A percentile compares a stretch with the other conserved stretches of the same genome.
Evolutionary conservation across 2,888 invertebrate species (phyloP).

Genomic region (Priocnemis perturbator): DNA sequence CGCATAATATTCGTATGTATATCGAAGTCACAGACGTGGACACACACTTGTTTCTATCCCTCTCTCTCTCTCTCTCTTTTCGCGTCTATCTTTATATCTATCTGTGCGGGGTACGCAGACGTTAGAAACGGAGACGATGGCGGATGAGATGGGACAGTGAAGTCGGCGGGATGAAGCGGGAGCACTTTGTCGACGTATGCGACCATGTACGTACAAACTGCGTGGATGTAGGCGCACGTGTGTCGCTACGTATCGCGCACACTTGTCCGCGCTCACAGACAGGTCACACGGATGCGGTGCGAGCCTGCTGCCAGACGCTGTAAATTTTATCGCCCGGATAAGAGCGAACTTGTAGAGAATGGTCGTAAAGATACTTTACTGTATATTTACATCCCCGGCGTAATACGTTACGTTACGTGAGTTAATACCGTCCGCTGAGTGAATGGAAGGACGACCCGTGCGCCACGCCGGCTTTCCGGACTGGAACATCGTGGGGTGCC

Average conservation of each 20-base stretch:
- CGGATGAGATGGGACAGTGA: constrained; percentile 25
- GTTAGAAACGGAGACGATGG: constrained; percentile 26
- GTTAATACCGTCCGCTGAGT: constrained; percentile 63
- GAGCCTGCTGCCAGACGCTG: constrained; percentile 60
- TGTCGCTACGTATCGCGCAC: background rate
- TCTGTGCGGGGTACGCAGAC: constrained; percentile 18
- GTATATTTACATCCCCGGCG: constrained; percentile 65
- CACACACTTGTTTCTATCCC: too few relatives aligned
- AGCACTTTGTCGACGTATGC: background rate
- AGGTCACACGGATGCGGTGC: constrained; percentile 23
- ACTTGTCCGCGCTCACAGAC: too few relatives aligned
- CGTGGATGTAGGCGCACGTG: background rate
- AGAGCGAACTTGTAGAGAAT: constrained; percentile 65
- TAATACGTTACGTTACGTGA: constrained; percentile 63
- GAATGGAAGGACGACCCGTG: constrained; percentile 55
- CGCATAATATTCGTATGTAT: too few relatives aligned
- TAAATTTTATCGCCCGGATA: constrained; percentile 70
- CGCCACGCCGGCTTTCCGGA: background rate
- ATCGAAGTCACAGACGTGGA: too few relatives aligned
- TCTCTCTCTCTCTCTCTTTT: too few relatives aligned
- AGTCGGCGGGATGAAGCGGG: constrained; percentile 15
- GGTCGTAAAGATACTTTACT: constrained; percentile 67
- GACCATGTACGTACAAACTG: background rate
- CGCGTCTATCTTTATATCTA: background rate
- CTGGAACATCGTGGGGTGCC: background rate